Base-by-base conservation (phyloP, 2,113 vertebrate genomes). In the Osmerus mordax region DNA sequence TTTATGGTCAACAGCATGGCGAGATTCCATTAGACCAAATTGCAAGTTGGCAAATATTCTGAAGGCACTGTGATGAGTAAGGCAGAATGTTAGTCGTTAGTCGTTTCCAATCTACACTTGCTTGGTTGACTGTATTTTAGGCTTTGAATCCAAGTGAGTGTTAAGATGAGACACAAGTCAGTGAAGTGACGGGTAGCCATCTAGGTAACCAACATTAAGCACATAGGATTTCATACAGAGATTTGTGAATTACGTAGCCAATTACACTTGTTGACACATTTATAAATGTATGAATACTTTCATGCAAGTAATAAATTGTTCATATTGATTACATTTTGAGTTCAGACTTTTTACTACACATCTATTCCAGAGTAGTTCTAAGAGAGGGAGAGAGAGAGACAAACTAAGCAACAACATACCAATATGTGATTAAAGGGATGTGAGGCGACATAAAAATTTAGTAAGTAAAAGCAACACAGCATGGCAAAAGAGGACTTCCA, bases 11-110 rank as follows among this genome's bases (percentile, higher is more conserved):
- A 94, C 91, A 93, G 93, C 96, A 95, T 96, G 94, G 95, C 95
- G 96, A 94, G 94, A 94, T 95, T 97, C 96, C 95, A 98, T 97
- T 98, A 97, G 95, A 93, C 93, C 87, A 96, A 98, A 98, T 97
- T 98, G 96, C 92, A 92, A 95, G 94, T 95, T 97, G 95, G 96
- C 95, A 95, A 92, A 95, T 94, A 94, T 92, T 96, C 95, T 95
- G 92, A 96, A 92, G 94, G 94, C 94, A 95, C 95, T 93, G 91
- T 93, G 91, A 92, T 93, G 94, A 96, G 94, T 94, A 95, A 96
- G 94, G 91, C 92, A 94, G 94, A 89, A 94, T 95, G 94, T 97
- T 96, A n/a, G n/a, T n/a, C n/a, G n/a, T n/a, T 88, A 74, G 88
- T 85, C 90, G 90, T 88, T 89, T 87, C 81, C 84, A 28, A 87